Conservation (phyloP, 2,888 invertebrate species). For the Exephanes ischioxanthus region DNA sequence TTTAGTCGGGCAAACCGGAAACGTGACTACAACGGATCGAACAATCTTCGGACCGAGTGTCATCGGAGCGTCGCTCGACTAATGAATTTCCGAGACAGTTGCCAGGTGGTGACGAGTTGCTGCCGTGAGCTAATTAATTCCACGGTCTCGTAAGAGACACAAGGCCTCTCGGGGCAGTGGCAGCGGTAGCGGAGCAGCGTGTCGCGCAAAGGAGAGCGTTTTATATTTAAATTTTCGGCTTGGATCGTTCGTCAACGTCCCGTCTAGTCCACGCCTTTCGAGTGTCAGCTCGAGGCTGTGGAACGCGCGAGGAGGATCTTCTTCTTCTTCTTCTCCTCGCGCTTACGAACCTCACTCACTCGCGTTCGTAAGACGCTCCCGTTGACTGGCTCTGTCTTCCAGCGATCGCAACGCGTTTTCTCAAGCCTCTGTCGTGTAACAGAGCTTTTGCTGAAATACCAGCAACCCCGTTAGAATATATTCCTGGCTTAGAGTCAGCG, state of each 20-base stretch:
- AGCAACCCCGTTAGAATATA: conserved; percentile 35
- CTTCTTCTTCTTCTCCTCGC: conserved; percentile 35
- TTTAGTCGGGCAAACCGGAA: background rate
- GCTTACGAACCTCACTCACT: conserved; percentile 5
- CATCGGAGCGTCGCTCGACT: conserved; percentile 36
- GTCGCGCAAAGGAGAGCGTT: conserved; percentile 47
- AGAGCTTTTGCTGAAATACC: conserved; percentile 58
- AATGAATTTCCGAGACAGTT: conserved; percentile 61
- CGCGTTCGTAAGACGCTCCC: conserved; percentile 9
- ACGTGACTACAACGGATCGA: conserved; percentile 12
- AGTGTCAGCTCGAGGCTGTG: conserved; percentile 62
- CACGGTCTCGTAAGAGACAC: conserved; percentile 40
- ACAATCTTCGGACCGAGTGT: conserved; percentile 46
- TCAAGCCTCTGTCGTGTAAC: conserved; percentile 19
- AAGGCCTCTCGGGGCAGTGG: conserved; percentile 8
- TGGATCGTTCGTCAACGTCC: conserved; percentile 68
- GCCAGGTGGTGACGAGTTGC: conserved; percentile 66
- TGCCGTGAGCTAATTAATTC: conserved; percentile 64
- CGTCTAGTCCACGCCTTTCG: conserved; percentile 69
- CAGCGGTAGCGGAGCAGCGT: conserved; percentile 19
- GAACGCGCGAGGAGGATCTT: conserved; percentile 64
- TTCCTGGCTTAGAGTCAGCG: conserved; percentile 47
- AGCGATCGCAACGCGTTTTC: conserved; percentile 38
- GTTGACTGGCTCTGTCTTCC: conserved; percentile 24
- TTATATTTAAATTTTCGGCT: conserved; percentile 68